Evolutionary conservation across 2,888 invertebrate genomes (phyloP).

Genomic region (Brachyopa scutellaris): DNA sequence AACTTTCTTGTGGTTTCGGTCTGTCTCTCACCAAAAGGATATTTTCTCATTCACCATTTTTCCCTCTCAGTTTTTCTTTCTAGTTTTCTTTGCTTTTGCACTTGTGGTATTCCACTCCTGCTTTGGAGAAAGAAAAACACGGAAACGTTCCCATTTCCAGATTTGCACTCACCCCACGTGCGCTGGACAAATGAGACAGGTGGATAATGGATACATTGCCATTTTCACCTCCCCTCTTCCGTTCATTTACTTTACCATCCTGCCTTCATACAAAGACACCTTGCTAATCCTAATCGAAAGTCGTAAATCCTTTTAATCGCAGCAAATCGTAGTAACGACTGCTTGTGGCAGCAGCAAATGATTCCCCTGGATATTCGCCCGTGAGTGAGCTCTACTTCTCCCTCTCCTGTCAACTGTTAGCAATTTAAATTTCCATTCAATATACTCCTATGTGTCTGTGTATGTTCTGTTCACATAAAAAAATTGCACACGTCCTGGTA

Average conservation of each 20-base stretch:
- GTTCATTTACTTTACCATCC: neutral
- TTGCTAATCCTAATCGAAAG: constrained; percentile 44
- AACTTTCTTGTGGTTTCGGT: constrained; percentile 15
- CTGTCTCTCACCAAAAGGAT: neutral
- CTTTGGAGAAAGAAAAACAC: constrained; percentile 27
- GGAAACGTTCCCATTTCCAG: constrained; percentile 38
- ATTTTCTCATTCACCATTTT: constrained; percentile 54
- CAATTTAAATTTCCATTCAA: constrained; percentile 49
- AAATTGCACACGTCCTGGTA: constrained; percentile 3
- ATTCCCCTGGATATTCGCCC: neutral
- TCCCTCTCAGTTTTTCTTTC: constrained; percentile 15
- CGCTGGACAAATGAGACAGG: constrained; percentile 38
- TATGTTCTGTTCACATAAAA: neutral
- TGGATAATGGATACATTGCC: constrained; percentile 49
- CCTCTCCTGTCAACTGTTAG: neutral
- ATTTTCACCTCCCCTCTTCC: constrained; percentile 4
- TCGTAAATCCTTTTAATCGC: constrained; percentile 60
- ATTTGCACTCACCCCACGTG: neutral
- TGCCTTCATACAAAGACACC: neutral
- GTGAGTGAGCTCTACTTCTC: too few species aligned
- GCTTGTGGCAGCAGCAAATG: neutral
- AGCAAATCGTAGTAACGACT: constrained; percentile 22
- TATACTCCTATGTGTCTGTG: neutral
- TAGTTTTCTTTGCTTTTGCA: constrained; percentile 7
- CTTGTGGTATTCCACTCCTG: neutral